Base-by-base conservation (phyloP, 2,113 vertebrate genomes). In the Labeo rohita region DNA sequence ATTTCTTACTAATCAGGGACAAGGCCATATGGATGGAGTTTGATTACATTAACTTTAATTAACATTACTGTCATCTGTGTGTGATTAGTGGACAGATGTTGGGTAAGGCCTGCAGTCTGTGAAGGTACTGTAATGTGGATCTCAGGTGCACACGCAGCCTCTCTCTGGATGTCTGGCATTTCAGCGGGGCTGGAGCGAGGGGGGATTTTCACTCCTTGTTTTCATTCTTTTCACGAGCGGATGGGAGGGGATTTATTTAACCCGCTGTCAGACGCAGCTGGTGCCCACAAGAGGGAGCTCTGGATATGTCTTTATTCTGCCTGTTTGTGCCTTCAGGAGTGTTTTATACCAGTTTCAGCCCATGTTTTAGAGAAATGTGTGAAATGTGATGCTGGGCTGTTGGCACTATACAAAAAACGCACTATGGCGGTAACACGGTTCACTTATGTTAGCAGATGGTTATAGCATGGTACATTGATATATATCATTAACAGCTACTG, bases 271-370 rank as follows among this genome's bases (percentile, higher is more conserved):
- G 4, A 85, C 12, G 28, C 80, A 36, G 21, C 34, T 43, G 5
- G 6, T 21, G 16, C 36, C 90, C 94, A 94, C 91, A 85, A 92
- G 95, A 95, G 93, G 92, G 92, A 87, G 90, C 93, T 94, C 91
- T 90, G 86, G 86, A 87, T 91, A 72, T 91, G 87, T 80, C 68
- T 70, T 86, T 89, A 59, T 78, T 74, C 23, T 72, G 15, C 36
- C 47, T 66, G 68, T 70, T 63, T 86, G 73, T 66, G 59, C 81
- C 18, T 76, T 65, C 61, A 47, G 50, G 72, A 63, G 68, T 79
- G 63, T 87, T 88, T 83, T 86, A 83, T 89, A 75, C 76, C 82
- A 65, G 84, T 85, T 68, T 73, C 61, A 75, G 21, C 73, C 28
- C 78, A 16, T 75, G 56, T 81, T 83, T 82, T 52, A 52, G 80